phyloP scores from a whole-genome alignment of 1,140 invertebrate species.

The Eciton burchellii region DNA sequence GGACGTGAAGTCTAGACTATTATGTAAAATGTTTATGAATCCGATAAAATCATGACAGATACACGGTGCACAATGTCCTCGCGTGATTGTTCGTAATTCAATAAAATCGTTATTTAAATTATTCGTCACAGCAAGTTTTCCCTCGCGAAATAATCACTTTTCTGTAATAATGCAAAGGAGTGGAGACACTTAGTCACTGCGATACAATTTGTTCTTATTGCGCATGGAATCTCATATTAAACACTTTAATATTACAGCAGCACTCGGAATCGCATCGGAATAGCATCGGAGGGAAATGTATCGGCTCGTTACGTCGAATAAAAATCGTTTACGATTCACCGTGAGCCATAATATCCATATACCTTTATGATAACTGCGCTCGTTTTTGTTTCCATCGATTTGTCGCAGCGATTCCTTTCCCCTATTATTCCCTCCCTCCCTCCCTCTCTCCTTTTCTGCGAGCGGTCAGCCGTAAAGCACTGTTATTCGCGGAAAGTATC shows the following conservation, averaged over 20 bases:
- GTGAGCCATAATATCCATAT: background rate
- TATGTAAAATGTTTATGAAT: background rate
- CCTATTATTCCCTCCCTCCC: background rate
- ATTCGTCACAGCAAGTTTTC: background rate
- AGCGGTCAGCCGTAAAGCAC: background rate
- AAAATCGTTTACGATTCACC: background rate
- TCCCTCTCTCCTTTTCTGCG: too few relatives aligned
- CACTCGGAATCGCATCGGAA: slow-evolving; percentile 11
- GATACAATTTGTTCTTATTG: slow-evolving; percentile 10
- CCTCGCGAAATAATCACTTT: background rate
- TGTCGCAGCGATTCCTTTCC: background rate
- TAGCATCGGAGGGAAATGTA: background rate
- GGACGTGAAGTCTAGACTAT: background rate
- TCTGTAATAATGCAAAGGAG: background rate
- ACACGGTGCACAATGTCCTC: too few relatives aligned
- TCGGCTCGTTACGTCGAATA: background rate
- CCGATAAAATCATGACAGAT: background rate
- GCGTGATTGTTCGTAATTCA: background rate
- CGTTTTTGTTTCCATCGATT: background rate
- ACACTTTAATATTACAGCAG: slow-evolving; percentile 13
- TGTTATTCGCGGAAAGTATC: slow-evolving; percentile 10
- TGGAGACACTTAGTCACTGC: background rate
- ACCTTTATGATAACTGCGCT: slow-evolving; percentile 13
- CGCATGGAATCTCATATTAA: slow-evolving; percentile 13
- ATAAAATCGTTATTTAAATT: background rate